Conservation (phyloP, 2,113 vertebrate genomes). For the cattle (Bos taurus) region DNA sequence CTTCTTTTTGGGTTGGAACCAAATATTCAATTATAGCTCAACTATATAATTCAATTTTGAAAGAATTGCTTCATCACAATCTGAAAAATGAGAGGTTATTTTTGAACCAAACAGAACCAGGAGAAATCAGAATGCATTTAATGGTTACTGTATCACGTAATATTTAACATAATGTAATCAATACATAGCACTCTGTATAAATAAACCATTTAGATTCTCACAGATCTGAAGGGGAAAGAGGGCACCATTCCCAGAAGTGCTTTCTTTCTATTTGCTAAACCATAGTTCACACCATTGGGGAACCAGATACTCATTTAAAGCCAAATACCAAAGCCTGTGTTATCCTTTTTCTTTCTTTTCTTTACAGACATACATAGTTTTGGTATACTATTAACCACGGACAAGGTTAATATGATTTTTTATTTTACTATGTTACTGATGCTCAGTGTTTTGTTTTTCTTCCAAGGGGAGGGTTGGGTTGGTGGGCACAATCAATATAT, state of each 20-base stretch:
- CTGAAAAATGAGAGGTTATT: conserved; percentile 32
- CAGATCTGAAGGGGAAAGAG: conserved; percentile 80
- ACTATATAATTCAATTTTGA: conserved; percentile 28
- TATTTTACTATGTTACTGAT: conserved; percentile 79
- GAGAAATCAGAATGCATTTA: conserved; percentile 46
- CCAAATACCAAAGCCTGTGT: conserved; percentile 78
- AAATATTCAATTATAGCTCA: conserved; percentile 37
- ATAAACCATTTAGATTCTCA: conserved; percentile 81
- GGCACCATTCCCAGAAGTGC: conserved; percentile 77
- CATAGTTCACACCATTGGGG: conserved; percentile 76
- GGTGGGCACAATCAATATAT: conserved; percentile 50
- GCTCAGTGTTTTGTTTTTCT: conserved; percentile 50
- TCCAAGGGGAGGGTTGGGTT: not conserved
- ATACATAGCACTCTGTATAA: conserved; percentile 79
- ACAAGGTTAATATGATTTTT: conserved; percentile 75
- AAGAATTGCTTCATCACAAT: conserved; percentile 24
- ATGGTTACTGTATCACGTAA: not conserved
- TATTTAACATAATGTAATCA: conserved; percentile 78
- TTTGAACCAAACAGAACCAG: conserved; percentile 26
- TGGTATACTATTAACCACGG: conserved; percentile 77
- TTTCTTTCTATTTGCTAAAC: conserved; percentile 57
- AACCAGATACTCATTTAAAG: conserved; percentile 81
- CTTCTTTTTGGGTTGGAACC: not conserved
- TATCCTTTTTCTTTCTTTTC: conserved; percentile 67
- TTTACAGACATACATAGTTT: conserved; percentile 77